Evolutionary conservation across 2,113 vertebrate species (phyloP).

Genomic region (Lathamus discolor): DNA sequence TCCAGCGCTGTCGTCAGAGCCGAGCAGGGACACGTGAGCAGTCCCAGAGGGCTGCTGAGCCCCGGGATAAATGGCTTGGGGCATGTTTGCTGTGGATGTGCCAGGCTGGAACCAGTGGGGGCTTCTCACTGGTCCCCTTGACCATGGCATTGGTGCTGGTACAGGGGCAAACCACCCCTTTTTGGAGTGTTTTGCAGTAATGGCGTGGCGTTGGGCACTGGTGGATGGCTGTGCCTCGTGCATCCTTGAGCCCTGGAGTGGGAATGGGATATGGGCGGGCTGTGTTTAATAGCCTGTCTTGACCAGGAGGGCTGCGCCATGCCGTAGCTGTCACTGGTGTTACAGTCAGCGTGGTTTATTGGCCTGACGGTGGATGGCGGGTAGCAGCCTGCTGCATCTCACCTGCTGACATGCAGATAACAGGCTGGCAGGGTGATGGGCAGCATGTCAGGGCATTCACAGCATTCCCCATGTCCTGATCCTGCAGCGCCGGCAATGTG

Average conservation of each 20-base stretch:
- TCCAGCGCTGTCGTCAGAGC: slow-evolving; percentile 61
- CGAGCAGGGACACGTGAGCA: slow-evolving; percentile 52
- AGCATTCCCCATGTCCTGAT: neutral
- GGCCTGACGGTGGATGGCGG: accelerated
- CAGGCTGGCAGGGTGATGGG: neutral
- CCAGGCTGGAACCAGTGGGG: accelerated
- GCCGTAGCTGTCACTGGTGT: accelerated
- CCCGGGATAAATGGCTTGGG: neutral
- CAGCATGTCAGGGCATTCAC: accelerated
- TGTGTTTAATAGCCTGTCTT: neutral
- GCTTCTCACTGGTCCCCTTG: neutral
- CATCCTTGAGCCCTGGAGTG: neutral
- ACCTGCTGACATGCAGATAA: neutral
- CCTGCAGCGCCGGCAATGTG: accelerated
- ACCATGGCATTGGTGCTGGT: neutral
- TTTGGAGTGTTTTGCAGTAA: neutral
- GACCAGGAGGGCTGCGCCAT: neutral
- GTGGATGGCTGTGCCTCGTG: neutral
- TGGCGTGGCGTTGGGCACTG: accelerated
- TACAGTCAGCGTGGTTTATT: neutral
- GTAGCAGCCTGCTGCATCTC: neutral
- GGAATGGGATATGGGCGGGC: accelerated
- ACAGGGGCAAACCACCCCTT: neutral
- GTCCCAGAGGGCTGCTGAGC: slow-evolving; percentile 28
- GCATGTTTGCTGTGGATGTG: neutral